Evolutionary conservation across 1,140 invertebrate genomes (phyloP).

Genomic region (Eriocheir sinensis): DNA sequence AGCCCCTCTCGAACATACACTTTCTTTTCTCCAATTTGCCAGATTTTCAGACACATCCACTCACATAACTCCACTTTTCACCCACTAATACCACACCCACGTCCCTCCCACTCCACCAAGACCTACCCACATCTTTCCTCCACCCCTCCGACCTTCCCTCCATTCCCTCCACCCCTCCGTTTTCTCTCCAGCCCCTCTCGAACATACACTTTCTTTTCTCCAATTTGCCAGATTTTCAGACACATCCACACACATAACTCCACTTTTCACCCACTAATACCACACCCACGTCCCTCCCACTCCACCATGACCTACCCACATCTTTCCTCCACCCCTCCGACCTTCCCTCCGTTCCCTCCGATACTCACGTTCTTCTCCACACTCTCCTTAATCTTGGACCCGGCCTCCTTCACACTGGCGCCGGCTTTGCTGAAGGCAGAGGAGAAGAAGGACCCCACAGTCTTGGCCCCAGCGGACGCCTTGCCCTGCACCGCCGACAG

Average conservation of each 20-base stretch:
- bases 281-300: background rate
- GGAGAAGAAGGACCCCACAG: slow-evolving; percentile 76
- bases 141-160: no score
- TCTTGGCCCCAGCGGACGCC: slow-evolving; percentile 76
- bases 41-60: no score
- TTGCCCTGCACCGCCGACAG: slow-evolving; percentile 75
- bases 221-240: no score
- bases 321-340: background rate
- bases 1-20: no score
- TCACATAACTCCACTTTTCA: no score
- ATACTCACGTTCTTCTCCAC: slow-evolving; percentile 75
- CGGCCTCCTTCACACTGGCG: slow-evolving; percentile 71
- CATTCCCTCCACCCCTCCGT: no score
- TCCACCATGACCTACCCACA: background rate
- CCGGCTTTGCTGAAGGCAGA: slow-evolving; percentile 78
- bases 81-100: no score
- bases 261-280: background rate
- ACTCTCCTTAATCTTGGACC: slow-evolving; percentile 68
- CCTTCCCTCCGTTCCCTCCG: background rate
- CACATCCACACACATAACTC: background rate
- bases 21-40: no score
- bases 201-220: background rate
- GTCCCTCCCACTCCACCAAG: no score
- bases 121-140: no score
- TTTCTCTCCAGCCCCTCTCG: no score